Conservation (phyloP, 2,113 vertebrate genomes). For the Panthera tigris region DNA sequence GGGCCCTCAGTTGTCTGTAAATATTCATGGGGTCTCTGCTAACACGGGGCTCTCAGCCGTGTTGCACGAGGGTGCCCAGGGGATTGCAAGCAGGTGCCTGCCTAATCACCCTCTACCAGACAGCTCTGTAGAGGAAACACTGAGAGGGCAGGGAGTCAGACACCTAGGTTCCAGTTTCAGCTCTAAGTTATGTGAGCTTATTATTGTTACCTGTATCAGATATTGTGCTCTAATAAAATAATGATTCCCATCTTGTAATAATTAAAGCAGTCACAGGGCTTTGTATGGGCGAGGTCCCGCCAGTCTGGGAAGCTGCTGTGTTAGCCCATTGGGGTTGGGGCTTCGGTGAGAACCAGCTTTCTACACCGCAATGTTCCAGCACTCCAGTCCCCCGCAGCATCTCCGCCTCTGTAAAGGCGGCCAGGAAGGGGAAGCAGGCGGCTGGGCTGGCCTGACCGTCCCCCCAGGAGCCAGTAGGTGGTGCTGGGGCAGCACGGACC, state of each 20-base stretch:
- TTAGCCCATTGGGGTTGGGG: background rate
- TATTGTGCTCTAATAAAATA: background rate
- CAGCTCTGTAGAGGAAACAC: background rate
- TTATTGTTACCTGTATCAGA: background rate
- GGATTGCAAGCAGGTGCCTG: too few relatives aligned
- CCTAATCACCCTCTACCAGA: fast-evolving
- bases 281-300: background rate
- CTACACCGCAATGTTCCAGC: fast-evolving
- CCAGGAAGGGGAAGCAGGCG: fast-evolving
- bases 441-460: background rate
- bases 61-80: fast-evolving
- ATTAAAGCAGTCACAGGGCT: background rate
- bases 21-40: background rate
- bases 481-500: background rate
- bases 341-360: background rate
- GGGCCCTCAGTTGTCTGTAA: background rate
- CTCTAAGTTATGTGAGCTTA: background rate
- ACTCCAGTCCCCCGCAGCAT: fast-evolving
- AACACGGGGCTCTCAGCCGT: background rate
- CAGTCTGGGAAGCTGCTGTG: background rate
- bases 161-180: background rate
- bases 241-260: background rate
- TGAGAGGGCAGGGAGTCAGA: background rate
- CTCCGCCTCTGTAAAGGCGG: background rate
- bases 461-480: background rate